phyloP scores from a whole-genome alignment of 1,140 invertebrate genomes.

The Diorhabda carinulata region DNA sequence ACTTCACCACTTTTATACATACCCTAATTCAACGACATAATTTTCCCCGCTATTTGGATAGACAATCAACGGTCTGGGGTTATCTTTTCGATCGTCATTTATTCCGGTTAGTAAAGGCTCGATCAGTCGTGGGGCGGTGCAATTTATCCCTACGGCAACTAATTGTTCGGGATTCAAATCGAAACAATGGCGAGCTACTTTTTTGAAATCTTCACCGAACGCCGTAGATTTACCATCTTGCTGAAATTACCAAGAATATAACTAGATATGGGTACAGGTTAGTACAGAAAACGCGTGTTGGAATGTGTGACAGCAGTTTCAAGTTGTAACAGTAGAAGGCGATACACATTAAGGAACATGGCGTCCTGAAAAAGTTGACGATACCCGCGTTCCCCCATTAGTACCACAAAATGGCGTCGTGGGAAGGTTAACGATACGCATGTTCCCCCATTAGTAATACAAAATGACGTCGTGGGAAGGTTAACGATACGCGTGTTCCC shows the following conservation, averaged over 20 bases:
- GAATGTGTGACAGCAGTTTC: neutral
- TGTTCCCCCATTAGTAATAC: no score
- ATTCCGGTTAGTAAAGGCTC: constrained; percentile 57
- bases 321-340: no score
- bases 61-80: constrained; percentile 62
- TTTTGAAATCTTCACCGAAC: constrained; percentile 70
- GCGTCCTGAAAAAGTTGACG: no score
- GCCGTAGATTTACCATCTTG: constrained; percentile 63
- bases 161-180: constrained; percentile 61
- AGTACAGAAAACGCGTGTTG: neutral
- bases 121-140: constrained; percentile 63
- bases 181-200: constrained; percentile 58
- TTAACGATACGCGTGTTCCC: no score
- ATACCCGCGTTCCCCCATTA: no score
- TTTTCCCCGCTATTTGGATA: constrained; percentile 77
- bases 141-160: constrained; percentile 82
- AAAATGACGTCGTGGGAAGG: no score
- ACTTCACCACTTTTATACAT: constrained; percentile 26
- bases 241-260: constrained; percentile 21
- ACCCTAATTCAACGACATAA: constrained; percentile 60
- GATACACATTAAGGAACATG: no score
- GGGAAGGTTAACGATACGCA: no score
- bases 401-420: no score
- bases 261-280: neutral
- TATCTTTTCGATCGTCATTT: constrained; percentile 50